These are phyloP conservation scores for Poecile atricapillus DNA, from an alignment of 2,113 vertebrate species.

Conservation along the genomic window DNA sequence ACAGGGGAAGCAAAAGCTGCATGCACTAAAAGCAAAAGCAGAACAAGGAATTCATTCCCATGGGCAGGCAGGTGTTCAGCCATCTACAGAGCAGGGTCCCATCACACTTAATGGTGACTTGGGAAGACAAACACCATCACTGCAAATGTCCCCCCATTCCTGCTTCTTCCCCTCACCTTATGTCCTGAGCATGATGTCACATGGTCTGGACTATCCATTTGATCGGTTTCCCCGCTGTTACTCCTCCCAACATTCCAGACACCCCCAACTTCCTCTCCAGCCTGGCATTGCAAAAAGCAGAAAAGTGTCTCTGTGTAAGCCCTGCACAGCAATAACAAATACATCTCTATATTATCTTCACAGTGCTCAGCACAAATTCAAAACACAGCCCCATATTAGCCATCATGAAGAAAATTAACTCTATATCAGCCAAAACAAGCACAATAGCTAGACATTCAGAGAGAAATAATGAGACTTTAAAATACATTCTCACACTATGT, in stretches of 20 bases:
- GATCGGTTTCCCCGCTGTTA: neutral
- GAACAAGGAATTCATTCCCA: neutral
- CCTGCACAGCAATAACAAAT: neutral
- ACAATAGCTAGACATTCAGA: neutral
- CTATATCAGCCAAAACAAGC: neutral
- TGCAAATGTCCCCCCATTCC: neutral
- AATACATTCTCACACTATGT: neutral
- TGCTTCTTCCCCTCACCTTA: neutral
- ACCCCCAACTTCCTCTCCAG: neutral
- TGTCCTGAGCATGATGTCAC: neutral
- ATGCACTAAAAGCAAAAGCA: neutral
- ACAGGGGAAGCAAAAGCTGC: neutral
- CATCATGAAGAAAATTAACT: neutral
- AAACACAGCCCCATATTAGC: neutral
- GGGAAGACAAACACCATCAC: neutral
- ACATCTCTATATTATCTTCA: neutral
- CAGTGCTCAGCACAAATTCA: neutral
- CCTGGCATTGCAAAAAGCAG: neutral
- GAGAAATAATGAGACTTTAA: neutral
- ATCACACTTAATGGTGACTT: accelerated
- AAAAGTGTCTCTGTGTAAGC: neutral
- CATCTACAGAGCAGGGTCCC: neutral
- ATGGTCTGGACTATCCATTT: neutral
- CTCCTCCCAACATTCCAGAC: neutral
- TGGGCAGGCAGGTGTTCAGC: neutral